These are phyloP conservation scores for Chloroceryle aenea DNA, from an alignment of 2,113 vertebrate genomes.

Conservation along the genomic window DNA sequence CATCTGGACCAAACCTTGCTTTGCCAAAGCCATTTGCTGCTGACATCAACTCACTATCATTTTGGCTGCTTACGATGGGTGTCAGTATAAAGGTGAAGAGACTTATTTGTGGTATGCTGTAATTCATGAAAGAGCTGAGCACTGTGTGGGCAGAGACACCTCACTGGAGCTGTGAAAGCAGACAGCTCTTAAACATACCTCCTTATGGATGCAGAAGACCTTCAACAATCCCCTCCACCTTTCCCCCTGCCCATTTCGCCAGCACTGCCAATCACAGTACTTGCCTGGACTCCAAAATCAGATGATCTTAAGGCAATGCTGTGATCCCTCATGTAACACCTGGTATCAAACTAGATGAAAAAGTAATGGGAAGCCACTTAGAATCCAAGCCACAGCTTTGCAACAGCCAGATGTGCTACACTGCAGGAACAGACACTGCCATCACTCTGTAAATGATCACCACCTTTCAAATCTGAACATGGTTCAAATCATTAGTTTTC, in stretches of 20 bases:
- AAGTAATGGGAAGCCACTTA: background rate
- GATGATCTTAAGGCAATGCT: background rate
- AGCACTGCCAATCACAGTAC: background rate
- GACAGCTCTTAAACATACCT: background rate
- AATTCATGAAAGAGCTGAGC: background rate
- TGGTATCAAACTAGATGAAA: background rate
- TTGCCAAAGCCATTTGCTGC: background rate
- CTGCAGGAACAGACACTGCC: background rate
- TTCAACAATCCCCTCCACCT: background rate
- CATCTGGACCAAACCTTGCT: background rate
- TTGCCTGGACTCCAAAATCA: background rate
- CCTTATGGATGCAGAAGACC: background rate
- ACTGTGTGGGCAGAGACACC: background rate
- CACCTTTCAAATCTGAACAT: background rate
- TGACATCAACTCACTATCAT: background rate
- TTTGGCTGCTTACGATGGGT: background rate
- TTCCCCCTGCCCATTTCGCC: background rate
- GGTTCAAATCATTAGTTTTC: background rate
- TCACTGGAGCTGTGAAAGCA: background rate
- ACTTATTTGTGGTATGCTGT: background rate
- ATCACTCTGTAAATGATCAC: background rate
- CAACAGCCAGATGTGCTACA: background rate
- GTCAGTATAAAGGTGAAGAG: background rate
- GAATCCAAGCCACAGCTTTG: background rate
- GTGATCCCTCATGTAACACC: background rate